These are phyloP conservation scores for Crocallis elinguaria DNA, from an alignment of 2,888 invertebrate species.

Conservation along the genomic window DNA sequence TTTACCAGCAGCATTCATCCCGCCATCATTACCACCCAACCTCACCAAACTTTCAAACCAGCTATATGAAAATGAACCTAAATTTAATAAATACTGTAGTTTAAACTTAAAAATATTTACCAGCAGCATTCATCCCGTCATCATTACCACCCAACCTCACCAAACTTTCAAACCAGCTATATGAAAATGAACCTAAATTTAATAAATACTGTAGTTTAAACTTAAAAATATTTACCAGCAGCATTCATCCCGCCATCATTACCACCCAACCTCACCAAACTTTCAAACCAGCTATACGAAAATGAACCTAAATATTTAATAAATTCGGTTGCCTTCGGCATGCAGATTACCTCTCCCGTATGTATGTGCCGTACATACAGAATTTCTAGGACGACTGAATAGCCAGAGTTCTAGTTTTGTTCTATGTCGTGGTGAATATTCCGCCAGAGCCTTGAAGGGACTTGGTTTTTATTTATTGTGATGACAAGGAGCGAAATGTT, in stretches of 20 bases:
- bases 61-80: too few relatives aligned
- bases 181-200: conserved; percentile 25
- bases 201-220: too few relatives aligned
- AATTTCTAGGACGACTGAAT: conserved; percentile 25
- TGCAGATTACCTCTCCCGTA: conserved; percentile 16
- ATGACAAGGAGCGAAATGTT: background rate
- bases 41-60: too few relatives aligned
- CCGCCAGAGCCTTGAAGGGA: background rate
- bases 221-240: too few relatives aligned
- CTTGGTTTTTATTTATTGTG: background rate
- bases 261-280: conserved; percentile 4
- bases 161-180: conserved; percentile 6
- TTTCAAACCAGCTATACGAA: conserved; percentile 9
- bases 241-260: background rate
- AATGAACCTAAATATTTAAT: conserved; percentile 27
- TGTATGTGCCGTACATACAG: conserved; percentile 18
- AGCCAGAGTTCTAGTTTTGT: conserved; percentile 22
- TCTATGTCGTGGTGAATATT: background rate
- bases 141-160: conserved; percentile 1
- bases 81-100: too few relatives aligned
- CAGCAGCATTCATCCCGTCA: background rate
- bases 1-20: too few relatives aligned
- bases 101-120: too few relatives aligned
- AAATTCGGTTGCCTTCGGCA: conserved; percentile 14
- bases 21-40: too few relatives aligned